Evolutionary conservation across 1,140 invertebrate genomes (phyloP).

Genomic region (Parapsyche elsis): DNA sequence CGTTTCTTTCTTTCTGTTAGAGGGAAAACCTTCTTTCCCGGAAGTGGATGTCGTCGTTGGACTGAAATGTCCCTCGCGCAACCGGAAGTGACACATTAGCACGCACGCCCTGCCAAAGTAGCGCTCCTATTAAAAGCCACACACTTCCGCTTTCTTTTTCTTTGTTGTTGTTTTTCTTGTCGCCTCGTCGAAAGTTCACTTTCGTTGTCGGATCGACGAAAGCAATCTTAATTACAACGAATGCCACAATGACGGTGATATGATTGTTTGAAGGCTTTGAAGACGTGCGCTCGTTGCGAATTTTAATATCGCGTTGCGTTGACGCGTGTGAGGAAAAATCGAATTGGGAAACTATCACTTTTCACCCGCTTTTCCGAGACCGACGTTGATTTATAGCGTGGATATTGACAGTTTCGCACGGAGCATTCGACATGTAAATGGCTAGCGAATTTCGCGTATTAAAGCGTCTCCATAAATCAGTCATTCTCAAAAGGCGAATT

Average conservation of each 20-base stretch:
- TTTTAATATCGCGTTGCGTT: no score
- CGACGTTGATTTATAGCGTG: not conserved
- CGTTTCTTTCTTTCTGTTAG: not conserved
- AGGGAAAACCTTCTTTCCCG: not conserved
- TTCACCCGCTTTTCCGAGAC: not conserved
- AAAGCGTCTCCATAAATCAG: not conserved
- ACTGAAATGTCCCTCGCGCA: not conserved
- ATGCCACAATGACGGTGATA: no score
- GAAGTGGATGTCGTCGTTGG: not conserved
- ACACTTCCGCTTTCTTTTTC: not conserved
- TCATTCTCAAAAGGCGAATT: not conserved
- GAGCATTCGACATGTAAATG: constrained; percentile 5
- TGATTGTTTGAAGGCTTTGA: no score
- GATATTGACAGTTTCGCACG: constrained; percentile 12
- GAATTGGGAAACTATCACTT: not conserved
- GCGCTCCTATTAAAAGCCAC: not conserved
- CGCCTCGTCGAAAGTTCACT: no score
- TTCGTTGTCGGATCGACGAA: no score
- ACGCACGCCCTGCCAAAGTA: not conserved
- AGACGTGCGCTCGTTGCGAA: no score
- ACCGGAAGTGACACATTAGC: not conserved
- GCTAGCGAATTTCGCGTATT: not conserved
- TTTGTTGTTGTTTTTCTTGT: not conserved
- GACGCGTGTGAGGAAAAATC: not conserved
- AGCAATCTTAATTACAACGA: no score